phyloP scores from a whole-genome alignment of 2,797 vertebrate genomes.

The Poeciliopsis presidionis region DNA sequence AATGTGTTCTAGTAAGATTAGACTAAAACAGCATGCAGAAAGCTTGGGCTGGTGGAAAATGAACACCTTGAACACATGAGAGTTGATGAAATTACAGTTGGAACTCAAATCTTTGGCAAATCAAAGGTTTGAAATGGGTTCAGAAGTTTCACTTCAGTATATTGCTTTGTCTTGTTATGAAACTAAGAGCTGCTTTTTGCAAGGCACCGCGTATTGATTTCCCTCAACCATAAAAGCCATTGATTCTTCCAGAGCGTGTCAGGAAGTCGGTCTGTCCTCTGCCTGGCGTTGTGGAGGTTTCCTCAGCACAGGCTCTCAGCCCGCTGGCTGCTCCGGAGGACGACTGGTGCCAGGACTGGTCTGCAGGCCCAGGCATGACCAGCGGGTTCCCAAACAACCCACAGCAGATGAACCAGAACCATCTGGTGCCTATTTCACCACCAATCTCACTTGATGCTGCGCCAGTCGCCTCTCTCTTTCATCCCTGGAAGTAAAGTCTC shows the following conservation, averaged over 20 bases:
- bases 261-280: slow-evolving; percentile 20
- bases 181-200: background rate
- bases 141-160: background rate
- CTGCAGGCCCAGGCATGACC: slow-evolving; percentile 51
- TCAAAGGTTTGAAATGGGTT: too few species aligned
- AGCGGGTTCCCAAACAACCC: slow-evolving; percentile 58
- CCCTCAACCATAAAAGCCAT: slow-evolving; percentile 6
- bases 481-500: slow-evolving; percentile 46
- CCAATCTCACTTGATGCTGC: slow-evolving; percentile 64
- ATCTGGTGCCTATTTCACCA: slow-evolving; percentile 75
- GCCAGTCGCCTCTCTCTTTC: slow-evolving; percentile 50
- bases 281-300: slow-evolving; percentile 42
- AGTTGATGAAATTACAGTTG: background rate
- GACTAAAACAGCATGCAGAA: background rate
- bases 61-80: background rate
- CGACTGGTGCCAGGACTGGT: slow-evolving; percentile 61
- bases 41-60: background rate
- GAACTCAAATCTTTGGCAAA: background rate
- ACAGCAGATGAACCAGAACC: slow-evolving; percentile 63
- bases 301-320: slow-evolving; percentile 35
- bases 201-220: background rate
- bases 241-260: slow-evolving; percentile 18
- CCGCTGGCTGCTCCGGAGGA: slow-evolving; percentile 44
- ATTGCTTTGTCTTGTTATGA: background rate
- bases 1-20: background rate